Conservation (phyloP, 2,113 vertebrate species). For the Takifugu bimaculatus region DNA sequence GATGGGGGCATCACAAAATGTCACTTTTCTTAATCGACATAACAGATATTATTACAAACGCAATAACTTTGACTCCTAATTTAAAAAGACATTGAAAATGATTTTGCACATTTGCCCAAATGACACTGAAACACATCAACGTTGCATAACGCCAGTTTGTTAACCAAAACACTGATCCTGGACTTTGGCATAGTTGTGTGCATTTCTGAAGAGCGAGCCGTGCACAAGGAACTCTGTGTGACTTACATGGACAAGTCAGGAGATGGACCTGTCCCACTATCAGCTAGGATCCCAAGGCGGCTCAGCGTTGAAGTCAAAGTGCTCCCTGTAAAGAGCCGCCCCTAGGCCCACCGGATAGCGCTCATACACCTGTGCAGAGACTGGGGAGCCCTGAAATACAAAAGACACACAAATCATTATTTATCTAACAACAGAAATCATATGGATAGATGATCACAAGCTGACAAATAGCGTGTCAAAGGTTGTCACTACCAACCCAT, state of each 20-base stretch:
- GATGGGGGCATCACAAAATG: no score
- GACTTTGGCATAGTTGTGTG: conserved; percentile 15
- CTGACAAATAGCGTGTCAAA: background rate
- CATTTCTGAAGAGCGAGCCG: background rate
- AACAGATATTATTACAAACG: no score
- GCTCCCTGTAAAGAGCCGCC: conserved; percentile 98
- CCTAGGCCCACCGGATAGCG: conserved; percentile 96
- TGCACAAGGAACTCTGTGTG: background rate
- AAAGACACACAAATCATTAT: background rate
- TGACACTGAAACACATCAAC: background rate
- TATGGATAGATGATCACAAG: no score
- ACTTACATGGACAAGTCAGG: conserved; percentile 99
- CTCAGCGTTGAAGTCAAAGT: conserved; percentile 99
- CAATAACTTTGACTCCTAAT: no score
- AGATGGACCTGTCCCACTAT: conserved; percentile 99
- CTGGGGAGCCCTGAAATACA: conserved; percentile 71
- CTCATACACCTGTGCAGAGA: conserved; percentile 92
- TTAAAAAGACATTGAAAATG: no score
- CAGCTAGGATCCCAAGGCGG: conserved; percentile 99
- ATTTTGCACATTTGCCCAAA: no score
- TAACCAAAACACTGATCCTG: background rate
- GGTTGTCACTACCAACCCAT: background rate
- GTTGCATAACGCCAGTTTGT: background rate
- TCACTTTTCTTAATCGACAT: no score
- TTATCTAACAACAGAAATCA: no score